Evolutionary conservation across 2,888 invertebrate species (phyloP), one percentile per base, ranked within the genome.

Genomic region (Tupiocoris notatus): DNA sequence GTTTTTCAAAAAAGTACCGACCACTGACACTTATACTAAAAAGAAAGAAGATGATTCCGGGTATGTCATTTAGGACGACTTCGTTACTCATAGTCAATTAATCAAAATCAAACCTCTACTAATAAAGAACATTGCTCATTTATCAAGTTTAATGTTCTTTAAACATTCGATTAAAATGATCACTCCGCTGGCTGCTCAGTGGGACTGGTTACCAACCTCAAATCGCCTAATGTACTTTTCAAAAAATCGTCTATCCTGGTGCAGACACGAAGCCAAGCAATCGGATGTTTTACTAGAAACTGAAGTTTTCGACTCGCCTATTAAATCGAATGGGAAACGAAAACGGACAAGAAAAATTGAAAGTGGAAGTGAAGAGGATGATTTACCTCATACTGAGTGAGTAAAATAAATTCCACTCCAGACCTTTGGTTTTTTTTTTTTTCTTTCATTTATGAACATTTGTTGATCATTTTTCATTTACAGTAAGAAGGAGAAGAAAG

Each of bases 341-440:
- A 81, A 81, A 62, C 78, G 80, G 54, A 25, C 77, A 39, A 54
- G 77, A 61, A 68, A 79, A 23, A 78, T 81, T 65, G 77, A 80
- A 23, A 81, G 80, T 77, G 80, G 80, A 61, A 80, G 79, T 75
- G 80, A 80, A 76, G 81, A 81, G 67, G 81, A 81, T 17, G 77
- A 62, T 6, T 2, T 24, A 17, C 58, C 58, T 39, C 39, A 39
- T 18, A 70, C 57, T 23, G 70, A 59, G 70, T 70, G 16, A 6
- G 18, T 18, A 3, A 59, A 23, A 9, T 17, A 2, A 65, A 63
- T 63, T 16, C 2, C 21, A 18, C 18, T 21, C 20, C 3, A 6
- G 63, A 20, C 6, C 21, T 65, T 17, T n/a, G 59, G 12, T 39
- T 59, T n/a, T 9, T 17, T 59, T 18, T 9, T 59, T 59, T 59